Base-by-base conservation (phyloP, 2,797 vertebrate species). In the Decapterus maruadsi region DNA sequence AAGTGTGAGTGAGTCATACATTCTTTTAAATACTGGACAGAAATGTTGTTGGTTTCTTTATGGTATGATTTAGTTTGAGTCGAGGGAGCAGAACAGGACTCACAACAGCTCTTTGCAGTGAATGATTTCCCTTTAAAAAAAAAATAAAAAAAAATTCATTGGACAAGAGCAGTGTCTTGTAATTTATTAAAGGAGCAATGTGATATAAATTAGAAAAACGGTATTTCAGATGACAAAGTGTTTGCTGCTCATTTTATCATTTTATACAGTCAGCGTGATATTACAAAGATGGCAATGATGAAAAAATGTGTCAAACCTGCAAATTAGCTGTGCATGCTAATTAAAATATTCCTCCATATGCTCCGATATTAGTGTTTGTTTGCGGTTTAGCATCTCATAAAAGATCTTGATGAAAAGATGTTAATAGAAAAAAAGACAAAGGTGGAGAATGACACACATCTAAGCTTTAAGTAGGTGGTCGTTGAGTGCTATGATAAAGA, bases 291-390 rank as follows among this genome's bases (percentile, higher is more conserved):
- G 20, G 17, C 6, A 26, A n/a, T 22, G 14, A 72, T 59, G 31
- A 51, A 66, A 59, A 77, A 76, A 81, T 29, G 56, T 62, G 78
- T 68, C 29, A 55, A 80, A 81, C 46, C 62, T 82, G 80, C 74
- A 83, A 84, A 86, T 80, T 72, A 83, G 78, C 69, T 53, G 19
- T 8, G 61, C 31, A 36, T 69, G 53, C 65, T 85, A 67, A 88
- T 79, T 74, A 56, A 56, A 74, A 73, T 34, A 77, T 53, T 26
- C 22, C 31, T 68, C 81, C 76, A 80, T 82, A 78, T 89, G 77
- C 58, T 78, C 64, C 12, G 55, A 59, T 72, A 82, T 72, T 78
- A 76, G 56, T 45, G 65, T 58, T 70, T 83, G 16, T 45, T 85
- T 80, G n/a, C 1, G 0, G 50, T 29, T 77, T 45, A 60, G 51